These are phyloP conservation scores for Ips typographus DNA, from an alignment of 1,140 invertebrate genomes.

Conservation along the genomic window DNA sequence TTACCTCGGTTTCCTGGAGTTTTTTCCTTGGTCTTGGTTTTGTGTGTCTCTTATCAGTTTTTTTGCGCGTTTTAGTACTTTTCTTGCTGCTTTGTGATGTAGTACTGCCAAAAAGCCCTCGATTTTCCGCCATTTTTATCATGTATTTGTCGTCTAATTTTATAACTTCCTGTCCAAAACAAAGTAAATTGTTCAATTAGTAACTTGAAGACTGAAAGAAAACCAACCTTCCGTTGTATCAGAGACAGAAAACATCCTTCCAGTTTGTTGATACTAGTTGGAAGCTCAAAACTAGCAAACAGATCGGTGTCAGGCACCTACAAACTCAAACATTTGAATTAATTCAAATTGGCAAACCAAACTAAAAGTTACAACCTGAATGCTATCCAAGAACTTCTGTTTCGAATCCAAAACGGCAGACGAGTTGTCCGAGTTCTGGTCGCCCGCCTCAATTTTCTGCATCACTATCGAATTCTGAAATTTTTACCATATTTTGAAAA, in stretches of 20 bases:
- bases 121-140: slow-evolving; percentile 74
- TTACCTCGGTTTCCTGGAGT: slow-evolving; percentile 38
- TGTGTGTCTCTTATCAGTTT: not conserved
- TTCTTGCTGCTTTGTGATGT: slow-evolving; percentile 41
- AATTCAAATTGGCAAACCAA: not conserved
- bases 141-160: slow-evolving; percentile 76
- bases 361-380: slow-evolving; percentile 6
- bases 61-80: not conserved
- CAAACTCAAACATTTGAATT: slow-evolving; percentile 6
- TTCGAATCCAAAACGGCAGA: slow-evolving; percentile 12
- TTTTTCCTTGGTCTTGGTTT: slow-evolving; percentile 38
- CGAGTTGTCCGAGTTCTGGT: slow-evolving; percentile 3
- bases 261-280: slow-evolving; percentile 50
- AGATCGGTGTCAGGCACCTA: slow-evolving; percentile 72
- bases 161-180: slow-evolving; percentile 60
- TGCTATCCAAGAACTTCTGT: slow-evolving; percentile 22
- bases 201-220: too few relatives aligned
- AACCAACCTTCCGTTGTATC: slow-evolving; percentile 63
- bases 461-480: not conserved
- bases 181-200: too few relatives aligned
- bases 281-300: slow-evolving; percentile 63
- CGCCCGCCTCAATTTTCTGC: not conserved
- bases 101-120: slow-evolving; percentile 68
- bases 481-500: not conserved
- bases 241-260: slow-evolving; percentile 71